phyloP scores from a whole-genome alignment of 2,113 vertebrate species.

The Rhegmatorhina hoffmannsi region DNA sequence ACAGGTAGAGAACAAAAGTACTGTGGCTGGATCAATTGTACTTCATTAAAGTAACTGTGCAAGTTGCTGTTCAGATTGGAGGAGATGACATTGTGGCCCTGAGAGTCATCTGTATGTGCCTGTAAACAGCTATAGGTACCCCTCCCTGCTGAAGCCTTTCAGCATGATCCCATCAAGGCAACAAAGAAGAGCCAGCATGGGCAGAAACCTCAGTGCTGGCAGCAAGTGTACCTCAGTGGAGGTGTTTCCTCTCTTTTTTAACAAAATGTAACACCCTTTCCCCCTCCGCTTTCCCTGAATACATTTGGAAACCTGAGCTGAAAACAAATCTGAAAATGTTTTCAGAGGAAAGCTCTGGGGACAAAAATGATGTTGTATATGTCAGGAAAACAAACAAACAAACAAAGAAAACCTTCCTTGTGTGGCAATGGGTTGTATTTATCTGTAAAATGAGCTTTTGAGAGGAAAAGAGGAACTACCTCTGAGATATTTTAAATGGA shows the following conservation, averaged over 20 bases:
- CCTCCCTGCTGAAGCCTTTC: neutral
- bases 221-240: neutral
- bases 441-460: neutral
- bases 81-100: neutral
- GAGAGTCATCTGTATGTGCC: neutral
- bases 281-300: neutral
- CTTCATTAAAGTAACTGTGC: neutral
- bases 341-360: neutral
- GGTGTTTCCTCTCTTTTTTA: neutral
- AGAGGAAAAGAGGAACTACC: neutral
- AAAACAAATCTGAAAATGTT: neutral
- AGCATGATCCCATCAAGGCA: neutral
- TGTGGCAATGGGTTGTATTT: neutral
- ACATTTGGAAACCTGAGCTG: neutral
- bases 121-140: fast-evolving
- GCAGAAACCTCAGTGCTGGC: neutral
- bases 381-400: neutral
- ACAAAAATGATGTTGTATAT: neutral
- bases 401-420: neutral
- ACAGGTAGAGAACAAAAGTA: neutral
- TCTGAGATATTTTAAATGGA: neutral
- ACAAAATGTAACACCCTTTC: neutral
- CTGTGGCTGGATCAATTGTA: neutral
- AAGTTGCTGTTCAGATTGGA: neutral
- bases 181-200: neutral